Percentiles rank a stretch among this genome's conserved stretches.
Evolutionary conservation across 2,888 invertebrate species (phyloP).

Genomic region (Alsophila aescularia): DNA sequence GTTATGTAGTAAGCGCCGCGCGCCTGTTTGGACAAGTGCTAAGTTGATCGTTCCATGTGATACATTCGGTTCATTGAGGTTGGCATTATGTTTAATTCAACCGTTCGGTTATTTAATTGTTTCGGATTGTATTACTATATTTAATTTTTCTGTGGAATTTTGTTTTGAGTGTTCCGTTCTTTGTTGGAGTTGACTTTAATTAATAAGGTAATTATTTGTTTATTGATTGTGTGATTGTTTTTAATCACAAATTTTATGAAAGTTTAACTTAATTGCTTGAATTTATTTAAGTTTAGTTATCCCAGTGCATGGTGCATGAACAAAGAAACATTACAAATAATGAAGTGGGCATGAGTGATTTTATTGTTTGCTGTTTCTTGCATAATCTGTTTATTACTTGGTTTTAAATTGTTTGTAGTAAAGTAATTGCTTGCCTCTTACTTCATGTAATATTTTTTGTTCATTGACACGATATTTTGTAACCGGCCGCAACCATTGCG

Average conservation of each 20-base stretch:
- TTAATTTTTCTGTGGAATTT: constrained; percentile 50
- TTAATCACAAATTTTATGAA: constrained; percentile 19
- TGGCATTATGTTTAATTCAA: constrained; percentile 80
- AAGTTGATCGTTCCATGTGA: constrained; percentile 83
- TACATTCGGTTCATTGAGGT: constrained; percentile 75
- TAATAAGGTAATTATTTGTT: constrained; percentile 53
- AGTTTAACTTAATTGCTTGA: constrained; percentile 10
- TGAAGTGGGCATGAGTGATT: constrained; percentile 23
- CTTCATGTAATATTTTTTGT: constrained; percentile 31
- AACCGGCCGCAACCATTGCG: constrained; percentile 12
- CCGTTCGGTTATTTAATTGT: constrained; percentile 74
- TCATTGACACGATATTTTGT: constrained; percentile 32
- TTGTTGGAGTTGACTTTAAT: constrained; percentile 55
- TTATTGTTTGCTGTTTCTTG: constrained; percentile 35
- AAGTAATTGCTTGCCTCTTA: constrained; percentile 37
- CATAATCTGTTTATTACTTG: constrained; percentile 39
- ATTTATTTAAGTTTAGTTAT: constrained; percentile 17
- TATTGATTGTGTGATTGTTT: constrained; percentile 27
- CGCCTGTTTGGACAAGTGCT: constrained; percentile 81
- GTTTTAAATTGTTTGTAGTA: constrained; percentile 38
- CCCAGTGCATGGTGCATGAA: constrained; percentile 19
- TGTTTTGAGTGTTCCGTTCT: constrained; percentile 52
- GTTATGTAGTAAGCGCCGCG: constrained; percentile 65
- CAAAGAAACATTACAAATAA: constrained; percentile 36
- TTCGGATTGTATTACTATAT: constrained; percentile 66